Evolutionary conservation across 1,140 invertebrate genomes (phyloP).

Genomic region (Zaprionus gabonicus): DNA sequence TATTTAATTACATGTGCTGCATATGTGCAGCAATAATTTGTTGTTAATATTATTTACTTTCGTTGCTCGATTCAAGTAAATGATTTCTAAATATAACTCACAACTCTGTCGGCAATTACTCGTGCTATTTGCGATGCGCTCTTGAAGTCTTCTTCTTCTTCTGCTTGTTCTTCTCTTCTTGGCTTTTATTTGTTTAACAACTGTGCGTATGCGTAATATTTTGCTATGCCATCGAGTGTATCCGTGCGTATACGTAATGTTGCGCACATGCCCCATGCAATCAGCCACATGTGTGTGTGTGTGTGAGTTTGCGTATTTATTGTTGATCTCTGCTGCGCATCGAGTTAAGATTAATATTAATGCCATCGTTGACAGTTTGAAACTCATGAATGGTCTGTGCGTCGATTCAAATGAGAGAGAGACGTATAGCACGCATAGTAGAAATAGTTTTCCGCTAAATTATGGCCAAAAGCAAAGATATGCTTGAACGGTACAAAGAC

Average conservation of each 20-base stretch:
- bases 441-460: conserved; percentile 11
- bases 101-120: conserved; percentile 41
- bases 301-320: conserved; percentile 12
- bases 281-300: neutral
- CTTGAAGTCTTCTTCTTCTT: conserved; percentile 42
- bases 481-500: conserved; percentile 26
- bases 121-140: conserved; percentile 35
- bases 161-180: conserved; percentile 5
- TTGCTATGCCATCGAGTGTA: conserved; percentile 55
- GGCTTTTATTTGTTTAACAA: conserved; percentile 65
- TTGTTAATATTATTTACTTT: conserved; percentile 28
- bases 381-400: conserved; percentile 66
- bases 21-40: conserved; percentile 32
- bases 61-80: conserved; percentile 29
- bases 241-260: conserved; percentile 73
- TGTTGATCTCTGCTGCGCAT: conserved; percentile 20
- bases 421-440: neutral
- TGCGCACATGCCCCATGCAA: conserved; percentile 43
- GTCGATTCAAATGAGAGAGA: conserved; percentile 18
- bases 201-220: conserved; percentile 80
- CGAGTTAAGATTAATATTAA: conserved; percentile 68
- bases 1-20: conserved; percentile 56
- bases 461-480: conserved; percentile 20
- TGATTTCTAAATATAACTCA: conserved; percentile 48
- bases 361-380: conserved; percentile 75